Conservation (phyloP, 2,797 vertebrate species). For the Cyclura pinguis region DNA sequence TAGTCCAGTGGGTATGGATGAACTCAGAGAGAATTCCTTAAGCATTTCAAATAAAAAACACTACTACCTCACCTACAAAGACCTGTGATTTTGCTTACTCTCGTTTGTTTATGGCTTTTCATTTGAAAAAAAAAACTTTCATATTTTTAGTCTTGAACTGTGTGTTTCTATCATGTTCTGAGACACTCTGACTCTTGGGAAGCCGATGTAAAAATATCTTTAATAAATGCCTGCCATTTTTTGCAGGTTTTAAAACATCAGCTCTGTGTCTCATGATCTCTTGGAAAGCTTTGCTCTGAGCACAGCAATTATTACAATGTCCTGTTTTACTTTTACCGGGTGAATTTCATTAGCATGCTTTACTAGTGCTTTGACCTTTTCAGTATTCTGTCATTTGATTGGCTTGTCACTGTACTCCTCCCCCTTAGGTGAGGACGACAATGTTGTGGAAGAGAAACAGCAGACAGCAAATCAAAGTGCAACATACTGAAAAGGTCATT, state of each 20-base stretch:
- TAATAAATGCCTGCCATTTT: background rate
- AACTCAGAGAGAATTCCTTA: background rate
- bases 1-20: background rate
- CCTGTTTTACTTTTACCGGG: slow-evolving; percentile 28
- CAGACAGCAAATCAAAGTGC: slow-evolving; percentile 50
- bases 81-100: background rate
- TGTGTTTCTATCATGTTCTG: background rate
- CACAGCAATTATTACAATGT: slow-evolving; percentile 33
- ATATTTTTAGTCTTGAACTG: background rate
- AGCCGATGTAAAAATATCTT: slow-evolving; percentile 5
- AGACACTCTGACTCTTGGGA: background rate
- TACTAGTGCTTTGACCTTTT: slow-evolving; percentile 59
- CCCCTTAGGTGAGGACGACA: slow-evolving; percentile 41
- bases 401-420: slow-evolving; percentile 34
- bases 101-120: background rate
- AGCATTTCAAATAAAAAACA: background rate
- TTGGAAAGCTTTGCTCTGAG: slow-evolving; percentile 46
- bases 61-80: background rate
- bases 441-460: slow-evolving; percentile 44
- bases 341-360: slow-evolving; percentile 51
- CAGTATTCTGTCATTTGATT: slow-evolving; percentile 44
- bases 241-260: background rate
- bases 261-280: slow-evolving; percentile 16
- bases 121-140: background rate
- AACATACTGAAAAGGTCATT: background rate